phyloP scores from a whole-genome alignment of 2,888 invertebrate species.

The Eristalinus sepulchralis region DNA sequence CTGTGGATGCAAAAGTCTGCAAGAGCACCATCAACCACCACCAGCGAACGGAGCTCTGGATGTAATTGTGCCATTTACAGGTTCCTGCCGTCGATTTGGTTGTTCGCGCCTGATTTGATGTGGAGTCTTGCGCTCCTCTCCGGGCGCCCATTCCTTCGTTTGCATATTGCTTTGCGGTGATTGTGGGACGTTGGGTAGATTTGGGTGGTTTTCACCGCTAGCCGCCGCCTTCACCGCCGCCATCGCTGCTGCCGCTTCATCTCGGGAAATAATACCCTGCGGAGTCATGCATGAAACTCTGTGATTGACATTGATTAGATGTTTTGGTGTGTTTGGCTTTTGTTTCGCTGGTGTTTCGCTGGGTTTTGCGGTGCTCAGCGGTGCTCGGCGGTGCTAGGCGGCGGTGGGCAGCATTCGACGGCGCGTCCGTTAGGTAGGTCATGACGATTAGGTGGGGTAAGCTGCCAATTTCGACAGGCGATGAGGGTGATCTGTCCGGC shows the following conservation, averaged over 20 bases:
- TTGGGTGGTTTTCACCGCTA: slow-evolving; percentile 30
- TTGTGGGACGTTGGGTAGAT: slow-evolving; percentile 9
- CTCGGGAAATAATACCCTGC: slow-evolving; percentile 66
- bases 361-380: no score
- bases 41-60: slow-evolving; percentile 21
- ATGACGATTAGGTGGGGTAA: slow-evolving; percentile 63
- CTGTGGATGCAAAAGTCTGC: slow-evolving; percentile 19
- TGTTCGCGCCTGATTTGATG: slow-evolving; percentile 72
- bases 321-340: slow-evolving; percentile 64
- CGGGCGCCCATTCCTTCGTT: slow-evolving; percentile 3
- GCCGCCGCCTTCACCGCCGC: no score
- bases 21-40: background rate
- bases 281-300: slow-evolving; percentile 70
- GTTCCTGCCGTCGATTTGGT: slow-evolving; percentile 67
- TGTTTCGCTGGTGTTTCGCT: slow-evolving; percentile 21
- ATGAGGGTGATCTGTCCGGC: background rate
- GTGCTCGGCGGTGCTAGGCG: no score
- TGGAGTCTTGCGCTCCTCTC: slow-evolving; percentile 23
- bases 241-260: background rate
- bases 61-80: slow-evolving; percentile 70
- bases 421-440: slow-evolving; percentile 69
- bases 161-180: slow-evolving; percentile 47
- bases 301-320: slow-evolving; percentile 72
- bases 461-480: slow-evolving; percentile 48
- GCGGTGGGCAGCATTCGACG: no score